phyloP scores from a whole-genome alignment of 2,113 vertebrate genomes.

The Chionis minor region DNA sequence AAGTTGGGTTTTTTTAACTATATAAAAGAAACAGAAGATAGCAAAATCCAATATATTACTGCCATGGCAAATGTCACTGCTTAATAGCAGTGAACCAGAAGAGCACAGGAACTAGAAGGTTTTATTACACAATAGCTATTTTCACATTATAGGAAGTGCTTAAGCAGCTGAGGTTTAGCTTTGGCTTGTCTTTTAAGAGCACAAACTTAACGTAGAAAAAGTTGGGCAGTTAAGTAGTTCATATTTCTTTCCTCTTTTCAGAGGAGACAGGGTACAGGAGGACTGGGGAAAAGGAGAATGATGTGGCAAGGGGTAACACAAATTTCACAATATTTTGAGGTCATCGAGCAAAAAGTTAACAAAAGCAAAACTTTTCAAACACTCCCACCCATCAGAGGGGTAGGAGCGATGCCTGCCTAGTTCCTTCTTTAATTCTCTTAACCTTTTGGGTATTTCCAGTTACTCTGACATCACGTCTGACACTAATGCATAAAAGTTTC shows the following conservation, averaged over 20 bases:
- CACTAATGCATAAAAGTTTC: neutral
- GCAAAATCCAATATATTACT: neutral
- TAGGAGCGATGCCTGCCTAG: neutral
- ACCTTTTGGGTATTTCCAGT: neutral
- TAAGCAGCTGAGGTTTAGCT: neutral
- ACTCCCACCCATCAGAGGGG: neutral
- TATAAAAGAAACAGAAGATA: neutral
- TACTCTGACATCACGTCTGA: neutral
- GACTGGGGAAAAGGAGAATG: neutral
- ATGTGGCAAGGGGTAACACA: neutral
- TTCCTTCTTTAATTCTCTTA: neutral
- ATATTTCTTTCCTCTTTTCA: neutral
- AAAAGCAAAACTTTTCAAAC: neutral
- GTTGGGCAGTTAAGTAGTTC: neutral
- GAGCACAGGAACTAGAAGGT: neutral
- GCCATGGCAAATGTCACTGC: neutral
- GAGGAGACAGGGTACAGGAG: neutral
- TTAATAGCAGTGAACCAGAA: neutral
- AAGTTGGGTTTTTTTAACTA: neutral
- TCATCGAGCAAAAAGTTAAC: neutral
- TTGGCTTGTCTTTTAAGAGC: neutral
- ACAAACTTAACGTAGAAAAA: neutral
- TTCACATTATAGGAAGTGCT: neutral
- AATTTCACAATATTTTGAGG: neutral
- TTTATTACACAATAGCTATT: neutral